Evolutionary conservation across 1,140 invertebrate species (phyloP).

Genomic region (Hypothenemus hampei): DNA sequence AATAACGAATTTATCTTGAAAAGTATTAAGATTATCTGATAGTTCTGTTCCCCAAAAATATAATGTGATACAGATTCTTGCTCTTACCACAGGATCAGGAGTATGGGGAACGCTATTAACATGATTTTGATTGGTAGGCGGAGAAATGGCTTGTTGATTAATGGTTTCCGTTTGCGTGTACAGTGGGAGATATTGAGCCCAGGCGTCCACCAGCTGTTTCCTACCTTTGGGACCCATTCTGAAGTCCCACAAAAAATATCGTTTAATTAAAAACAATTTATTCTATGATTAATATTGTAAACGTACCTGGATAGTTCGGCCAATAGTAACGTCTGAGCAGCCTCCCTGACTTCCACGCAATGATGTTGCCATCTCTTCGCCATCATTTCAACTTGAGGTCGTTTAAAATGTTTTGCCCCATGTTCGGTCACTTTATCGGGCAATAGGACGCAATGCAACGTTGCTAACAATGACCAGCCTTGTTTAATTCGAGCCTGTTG

Average conservation of each 20-base stretch:
- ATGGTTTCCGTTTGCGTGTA: constrained; percentile 72
- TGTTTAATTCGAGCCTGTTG: constrained; percentile 91
- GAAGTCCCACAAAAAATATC: not conserved
- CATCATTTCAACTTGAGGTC: constrained; percentile 94
- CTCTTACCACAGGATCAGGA: constrained; percentile 39
- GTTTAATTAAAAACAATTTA: not conserved
- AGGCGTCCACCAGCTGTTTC: constrained; percentile 87
- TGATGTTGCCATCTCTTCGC: constrained; percentile 97
- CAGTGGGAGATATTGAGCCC: constrained; percentile 89
- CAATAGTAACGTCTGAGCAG: constrained; percentile 90
- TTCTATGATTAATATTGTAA: not conserved
- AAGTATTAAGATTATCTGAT: too few species aligned
- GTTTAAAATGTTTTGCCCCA: constrained; percentile 78
- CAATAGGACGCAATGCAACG: constrained; percentile 91
- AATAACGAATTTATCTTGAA: too few species aligned
- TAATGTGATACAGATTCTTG: not conserved
- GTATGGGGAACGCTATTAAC: constrained; percentile 46
- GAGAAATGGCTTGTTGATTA: constrained; percentile 50
- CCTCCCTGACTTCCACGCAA: constrained; percentile 93
- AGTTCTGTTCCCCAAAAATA: too few species aligned
- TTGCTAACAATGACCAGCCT: constrained; percentile 93
- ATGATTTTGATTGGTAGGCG: constrained; percentile 37
- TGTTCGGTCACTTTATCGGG: constrained; percentile 74
- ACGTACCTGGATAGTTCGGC: constrained; percentile 78
- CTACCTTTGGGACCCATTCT: constrained; percentile 87